These are phyloP conservation scores for Charina bottae DNA, from an alignment of 2,113 vertebrate genomes.

Conservation along the genomic window DNA sequence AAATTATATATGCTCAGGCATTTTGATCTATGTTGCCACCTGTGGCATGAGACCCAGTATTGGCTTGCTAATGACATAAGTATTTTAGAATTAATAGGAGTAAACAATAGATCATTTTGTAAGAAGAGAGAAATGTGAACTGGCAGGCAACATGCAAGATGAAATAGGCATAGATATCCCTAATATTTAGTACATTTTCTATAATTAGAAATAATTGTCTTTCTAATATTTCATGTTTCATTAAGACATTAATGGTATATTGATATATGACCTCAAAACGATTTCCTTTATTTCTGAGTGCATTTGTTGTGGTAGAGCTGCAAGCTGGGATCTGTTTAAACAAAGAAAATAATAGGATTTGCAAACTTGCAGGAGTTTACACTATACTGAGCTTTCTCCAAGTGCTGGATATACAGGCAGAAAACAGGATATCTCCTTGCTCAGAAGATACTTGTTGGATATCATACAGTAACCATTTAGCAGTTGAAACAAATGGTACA, in stretches of 20 bases:
- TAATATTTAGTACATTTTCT: background rate
- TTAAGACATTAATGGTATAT: slow-evolving; percentile 6
- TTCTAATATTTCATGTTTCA: slow-evolving; percentile 14
- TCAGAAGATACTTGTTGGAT: too few relatives aligned
- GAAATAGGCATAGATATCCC: background rate
- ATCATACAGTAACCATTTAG: too few relatives aligned
- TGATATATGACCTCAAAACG: background rate
- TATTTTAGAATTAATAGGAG: slow-evolving; percentile 23
- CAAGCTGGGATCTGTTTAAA: slow-evolving; percentile 39
- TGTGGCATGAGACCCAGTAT: background rate
- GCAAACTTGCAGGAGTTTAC: slow-evolving; percentile 15
- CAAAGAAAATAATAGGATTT: background rate
- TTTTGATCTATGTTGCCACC: background rate
- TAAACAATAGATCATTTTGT: background rate
- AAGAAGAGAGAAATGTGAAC: slow-evolving; percentile 35
- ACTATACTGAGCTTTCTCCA: background rate
- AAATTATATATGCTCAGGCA: background rate
- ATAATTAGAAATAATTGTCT: slow-evolving; percentile 4
- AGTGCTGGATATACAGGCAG: background rate
- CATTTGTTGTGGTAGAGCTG: background rate
- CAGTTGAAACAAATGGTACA: background rate
- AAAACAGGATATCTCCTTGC: background rate
- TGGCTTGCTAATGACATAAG: background rate
- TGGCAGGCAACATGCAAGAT: background rate
- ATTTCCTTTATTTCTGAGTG: slow-evolving; percentile 8